Percentiles rank a stretch among this genome's conserved stretches.
phyloP scores from a whole-genome alignment of 2,888 invertebrate species.

The Tricholauxania praeusta region DNA sequence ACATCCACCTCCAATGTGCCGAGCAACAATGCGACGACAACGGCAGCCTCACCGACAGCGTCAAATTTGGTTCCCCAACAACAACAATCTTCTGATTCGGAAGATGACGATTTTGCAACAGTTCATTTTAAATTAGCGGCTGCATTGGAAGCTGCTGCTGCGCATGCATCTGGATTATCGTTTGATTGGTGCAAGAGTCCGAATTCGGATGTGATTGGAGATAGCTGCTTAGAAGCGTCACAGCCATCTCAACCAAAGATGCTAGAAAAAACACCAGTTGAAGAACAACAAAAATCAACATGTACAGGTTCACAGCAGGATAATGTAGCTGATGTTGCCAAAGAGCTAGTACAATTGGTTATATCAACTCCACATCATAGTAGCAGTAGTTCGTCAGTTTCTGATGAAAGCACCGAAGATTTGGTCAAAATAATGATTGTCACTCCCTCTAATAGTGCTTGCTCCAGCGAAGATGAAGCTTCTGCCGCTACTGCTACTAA shows the following conservation, averaged over 20 bases:
- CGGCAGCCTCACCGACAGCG: constrained; percentile 8
- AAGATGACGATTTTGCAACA: constrained; percentile 45
- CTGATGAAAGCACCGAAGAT: constrained; percentile 7
- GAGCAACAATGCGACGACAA: constrained; percentile 24
- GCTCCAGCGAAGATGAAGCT: constrained; percentile 30
- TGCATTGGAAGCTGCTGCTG: constrained; percentile 51
- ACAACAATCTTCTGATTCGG: constrained; percentile 42
- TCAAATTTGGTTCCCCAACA: constrained; percentile 34
- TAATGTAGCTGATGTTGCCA: constrained; percentile 3
- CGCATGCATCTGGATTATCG: constrained; percentile 39
- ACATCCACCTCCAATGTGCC: constrained; percentile 21
- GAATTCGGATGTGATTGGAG: constrained; percentile 28
- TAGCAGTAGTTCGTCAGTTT: not conserved
- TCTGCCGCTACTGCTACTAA: not conserved
- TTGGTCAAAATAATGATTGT: constrained; percentile 8
- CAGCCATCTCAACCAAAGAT: constrained; percentile 10
- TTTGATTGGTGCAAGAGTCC: constrained; percentile 39
- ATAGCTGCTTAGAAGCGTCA: constrained; percentile 12
- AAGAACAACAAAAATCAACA: constrained; percentile 19
- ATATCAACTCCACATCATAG: constrained; percentile 4
- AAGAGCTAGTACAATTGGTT: constrained; percentile 11
- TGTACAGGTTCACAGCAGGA: not conserved
- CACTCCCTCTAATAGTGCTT: constrained; percentile 3
- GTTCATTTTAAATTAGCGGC: constrained; percentile 45
- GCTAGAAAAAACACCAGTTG: not conserved